Percentiles rank a stretch among this genome's conserved stretches.
These are phyloP conservation scores for Ennomos fuscantarius DNA, from an alignment of 2,888 invertebrate species.

Conservation along the genomic window DNA sequence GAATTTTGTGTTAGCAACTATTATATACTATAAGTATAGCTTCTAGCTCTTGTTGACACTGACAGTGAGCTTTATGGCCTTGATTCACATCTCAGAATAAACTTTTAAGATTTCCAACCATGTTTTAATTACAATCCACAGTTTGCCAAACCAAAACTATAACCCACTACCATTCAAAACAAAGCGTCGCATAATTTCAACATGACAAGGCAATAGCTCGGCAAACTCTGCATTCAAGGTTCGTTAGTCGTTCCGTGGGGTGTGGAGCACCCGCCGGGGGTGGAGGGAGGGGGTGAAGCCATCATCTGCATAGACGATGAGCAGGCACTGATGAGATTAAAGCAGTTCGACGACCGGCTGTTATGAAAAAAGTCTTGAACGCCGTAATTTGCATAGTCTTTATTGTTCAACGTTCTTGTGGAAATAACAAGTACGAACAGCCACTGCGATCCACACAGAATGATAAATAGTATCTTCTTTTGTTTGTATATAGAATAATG, in stretches of 20 bases:
- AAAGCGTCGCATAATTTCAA: conserved; percentile 29
- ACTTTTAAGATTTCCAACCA: too few species aligned
- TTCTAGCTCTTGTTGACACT: too few species aligned
- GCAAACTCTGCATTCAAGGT: conserved; percentile 40
- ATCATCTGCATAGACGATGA: conserved; percentile 58
- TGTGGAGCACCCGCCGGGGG: conserved; percentile 12
- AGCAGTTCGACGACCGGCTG: conserved; percentile 46
- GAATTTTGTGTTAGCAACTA: too few species aligned
- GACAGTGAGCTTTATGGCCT: too few species aligned
- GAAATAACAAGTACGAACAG: neutral
- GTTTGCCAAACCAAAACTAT: neutral
- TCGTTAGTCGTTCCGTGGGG: conserved; percentile 39
- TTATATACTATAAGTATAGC: too few species aligned
- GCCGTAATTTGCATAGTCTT: conserved; percentile 12
- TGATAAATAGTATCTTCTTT: too few species aligned
- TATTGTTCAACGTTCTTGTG: conserved; percentile 5
- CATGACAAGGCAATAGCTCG: conserved; percentile 23
- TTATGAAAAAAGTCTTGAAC: conserved; percentile 11
- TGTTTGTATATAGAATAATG: too few species aligned
- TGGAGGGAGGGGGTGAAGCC: conserved; percentile 32
- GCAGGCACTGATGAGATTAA: conserved; percentile 47
- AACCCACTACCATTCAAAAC: conserved; percentile 6
- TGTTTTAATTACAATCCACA: neutral
- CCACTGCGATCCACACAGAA: too few species aligned
- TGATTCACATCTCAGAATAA: too few species aligned